A percentile compares a stretch with the other conserved stretches of the same genome.
phyloP scores from a whole-genome alignment of 1,140 invertebrate species.

The Chionoecetes opilio region DNA sequence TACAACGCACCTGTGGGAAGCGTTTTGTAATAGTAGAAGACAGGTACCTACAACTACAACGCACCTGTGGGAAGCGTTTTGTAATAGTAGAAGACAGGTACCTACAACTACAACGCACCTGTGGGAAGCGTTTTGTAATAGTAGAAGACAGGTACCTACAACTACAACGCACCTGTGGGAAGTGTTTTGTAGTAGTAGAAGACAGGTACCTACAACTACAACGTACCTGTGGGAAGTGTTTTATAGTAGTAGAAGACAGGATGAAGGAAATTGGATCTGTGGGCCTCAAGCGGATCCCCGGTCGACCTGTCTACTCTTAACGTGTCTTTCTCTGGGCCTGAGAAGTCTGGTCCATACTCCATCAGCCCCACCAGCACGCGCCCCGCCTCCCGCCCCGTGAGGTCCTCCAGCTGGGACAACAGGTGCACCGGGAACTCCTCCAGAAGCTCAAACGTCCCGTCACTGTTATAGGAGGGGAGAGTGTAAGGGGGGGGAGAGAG shows the following conservation, averaged over 20 bases:
- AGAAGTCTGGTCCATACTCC: slow-evolving; percentile 85
- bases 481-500: too few species aligned
- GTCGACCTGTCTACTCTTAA: slow-evolving; percentile 84
- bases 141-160: too few species aligned
- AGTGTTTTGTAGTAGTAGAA: background rate
- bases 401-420: slow-evolving; percentile 82
- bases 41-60: too few species aligned
- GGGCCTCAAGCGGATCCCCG: slow-evolving; percentile 84
- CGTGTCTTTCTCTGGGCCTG: slow-evolving; percentile 85
- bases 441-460: slow-evolving; percentile 82
- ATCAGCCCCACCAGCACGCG: slow-evolving; percentile 83
- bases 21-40: too few species aligned
- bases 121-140: too few species aligned
- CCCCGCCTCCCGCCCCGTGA: slow-evolving; percentile 82
- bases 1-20: too few species aligned
- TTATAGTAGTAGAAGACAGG: slow-evolving; percentile 85
- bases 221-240: slow-evolving; percentile 83
- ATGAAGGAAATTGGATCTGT: slow-evolving; percentile 85
- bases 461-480: slow-evolving; percentile 80
- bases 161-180: background rate
- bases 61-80: too few species aligned
- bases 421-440: slow-evolving; percentile 84
- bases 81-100: too few species aligned
- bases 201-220: too few species aligned
- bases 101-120: too few species aligned